Evolutionary conservation across 2,888 invertebrate species (phyloP), one percentile per base, ranked within the genome.

Genomic region (Sminthurinus aureus): DNA sequence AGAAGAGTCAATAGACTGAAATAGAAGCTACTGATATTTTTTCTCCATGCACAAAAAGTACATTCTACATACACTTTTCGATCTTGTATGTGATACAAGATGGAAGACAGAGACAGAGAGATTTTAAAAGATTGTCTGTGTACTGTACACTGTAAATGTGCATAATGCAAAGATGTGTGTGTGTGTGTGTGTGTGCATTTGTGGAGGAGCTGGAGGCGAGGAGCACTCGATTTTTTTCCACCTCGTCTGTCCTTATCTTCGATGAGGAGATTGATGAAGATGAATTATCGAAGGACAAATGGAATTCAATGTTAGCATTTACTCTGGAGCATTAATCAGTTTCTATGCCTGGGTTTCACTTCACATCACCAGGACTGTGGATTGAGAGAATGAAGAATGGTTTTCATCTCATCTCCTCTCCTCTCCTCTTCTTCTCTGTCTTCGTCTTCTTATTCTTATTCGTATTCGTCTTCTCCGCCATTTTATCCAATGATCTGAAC

Each of bases 231-330:
- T 79, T 79, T 79, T 74, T 79, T 79, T 79, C 67, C 71, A 67
- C 71, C 50, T 69, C 79, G 51, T 79, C 79, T 79, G 69, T 71
- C 50, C 79, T 79, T 79, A 79, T 79, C 79, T 66, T 66, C 67
- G 79, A 79, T 69, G 79, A 69, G 69, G 79, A 79, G 79, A 79
- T 85, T 86, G 87, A 87, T 86, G 85, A 85, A 85, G 85, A 87
- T 86, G 83, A 87, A 87, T 85, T 85, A 84, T 85, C 85, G 82
- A 87, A 81, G 82, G 85, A 86, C 84, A 87, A 86, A 84, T 83
- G 78, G 81, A 82, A 80, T 85, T 86, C 83, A 79, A 58, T 78
- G 66, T 58, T 85, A 67, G 75, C 76, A 82, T 77, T 82, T 58
- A 58, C 82, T 78, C 69, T 75, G 78, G 83, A 86, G 85, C 85